These are phyloP conservation scores for Brachyalestes nurse DNA, from an alignment of 2,797 vertebrate species.

Conservation along the genomic window DNA sequence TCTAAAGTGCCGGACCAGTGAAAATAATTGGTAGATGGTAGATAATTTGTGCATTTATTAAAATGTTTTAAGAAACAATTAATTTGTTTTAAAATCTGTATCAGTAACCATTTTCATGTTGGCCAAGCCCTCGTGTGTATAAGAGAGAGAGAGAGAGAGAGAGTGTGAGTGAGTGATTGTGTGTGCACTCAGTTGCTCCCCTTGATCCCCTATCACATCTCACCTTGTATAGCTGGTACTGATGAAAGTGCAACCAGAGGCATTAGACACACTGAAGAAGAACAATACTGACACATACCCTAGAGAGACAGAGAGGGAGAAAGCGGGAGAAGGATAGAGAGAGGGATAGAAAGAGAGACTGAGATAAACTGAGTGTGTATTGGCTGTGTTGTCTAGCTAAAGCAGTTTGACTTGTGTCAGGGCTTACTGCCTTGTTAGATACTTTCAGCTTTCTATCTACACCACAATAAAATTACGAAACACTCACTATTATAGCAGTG, in stretches of 20 bases:
- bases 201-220: constrained; percentile 54
- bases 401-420: constrained; percentile 77
- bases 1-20: too few species aligned
- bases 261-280: constrained; percentile 43
- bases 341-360: too few species aligned
- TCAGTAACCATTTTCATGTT: too few species aligned
- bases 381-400: constrained; percentile 50
- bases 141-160: too few species aligned
- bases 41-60: too few species aligned
- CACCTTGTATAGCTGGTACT: constrained; percentile 49
- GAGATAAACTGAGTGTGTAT: constrained; percentile 31
- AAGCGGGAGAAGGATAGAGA: constrained; percentile 20
- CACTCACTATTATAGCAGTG: constrained; percentile 21
- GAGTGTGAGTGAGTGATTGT: background rate
- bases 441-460: constrained; percentile 48
- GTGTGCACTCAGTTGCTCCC: constrained; percentile 42
- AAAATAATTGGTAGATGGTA: too few species aligned
- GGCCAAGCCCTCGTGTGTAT: too few species aligned
- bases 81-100: too few species aligned
- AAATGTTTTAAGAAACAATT: too few species aligned
- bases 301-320: constrained; percentile 39
- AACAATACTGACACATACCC: constrained; percentile 46
- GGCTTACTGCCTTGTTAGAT: constrained; percentile 71
- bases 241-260: constrained; percentile 59
- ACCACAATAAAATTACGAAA: constrained; percentile 43